These are phyloP conservation scores for Dromas ardeola DNA, from an alignment of 2,113 vertebrate genomes.

Conservation along the genomic window DNA sequence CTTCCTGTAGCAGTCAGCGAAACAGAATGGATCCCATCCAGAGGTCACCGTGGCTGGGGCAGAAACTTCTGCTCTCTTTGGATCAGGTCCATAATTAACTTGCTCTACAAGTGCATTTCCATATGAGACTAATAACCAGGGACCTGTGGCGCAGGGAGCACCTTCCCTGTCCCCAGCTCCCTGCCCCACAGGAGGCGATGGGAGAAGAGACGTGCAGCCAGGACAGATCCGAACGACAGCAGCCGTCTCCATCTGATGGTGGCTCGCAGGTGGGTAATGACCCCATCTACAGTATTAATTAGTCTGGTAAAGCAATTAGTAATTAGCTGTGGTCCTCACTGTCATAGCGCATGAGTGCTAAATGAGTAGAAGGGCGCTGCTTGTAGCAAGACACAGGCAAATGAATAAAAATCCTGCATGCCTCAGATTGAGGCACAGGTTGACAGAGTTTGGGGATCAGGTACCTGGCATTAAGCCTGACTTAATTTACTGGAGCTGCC, in stretches of 20 bases:
- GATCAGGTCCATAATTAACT: background rate
- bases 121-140: background rate
- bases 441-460: background rate
- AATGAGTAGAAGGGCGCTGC: background rate
- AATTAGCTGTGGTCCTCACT: background rate
- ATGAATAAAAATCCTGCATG: background rate
- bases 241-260: background rate
- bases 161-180: background rate
- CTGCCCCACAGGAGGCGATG: background rate
- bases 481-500: background rate
- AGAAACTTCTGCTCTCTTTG: background rate
- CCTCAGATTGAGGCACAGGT: too few relatives aligned
- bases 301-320: background rate
- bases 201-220: background rate
- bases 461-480: accelerated
- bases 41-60: background rate
- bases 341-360: accelerated
- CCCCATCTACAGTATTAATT: background rate
- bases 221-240: accelerated
- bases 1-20: accelerated
- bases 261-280: background rate
- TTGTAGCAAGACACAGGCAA: background rate
- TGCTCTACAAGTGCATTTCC: background rate
- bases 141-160: accelerated
- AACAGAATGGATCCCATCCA: background rate